These are phyloP conservation scores for Tinamus major DNA, from an alignment of 2,797 vertebrate genomes.

Conservation along the genomic window DNA sequence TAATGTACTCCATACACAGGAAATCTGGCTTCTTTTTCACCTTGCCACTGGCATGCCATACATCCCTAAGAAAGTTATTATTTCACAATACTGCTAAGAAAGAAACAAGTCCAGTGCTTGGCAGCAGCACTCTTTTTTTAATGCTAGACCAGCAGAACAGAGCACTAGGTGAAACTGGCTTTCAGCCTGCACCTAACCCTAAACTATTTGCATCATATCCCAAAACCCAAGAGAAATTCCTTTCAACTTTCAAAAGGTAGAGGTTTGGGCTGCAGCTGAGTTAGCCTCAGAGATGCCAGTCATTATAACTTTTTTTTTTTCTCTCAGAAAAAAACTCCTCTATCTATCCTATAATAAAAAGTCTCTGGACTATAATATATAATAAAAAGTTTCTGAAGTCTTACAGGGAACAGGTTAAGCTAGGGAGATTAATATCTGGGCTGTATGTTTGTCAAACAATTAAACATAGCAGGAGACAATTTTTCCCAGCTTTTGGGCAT, in stretches of 20 bases:
- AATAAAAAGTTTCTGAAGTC: slow-evolving; percentile 14
- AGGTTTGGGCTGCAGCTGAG: not conserved
- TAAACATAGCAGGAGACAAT: not conserved
- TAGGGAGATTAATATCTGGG: slow-evolving; percentile 39
- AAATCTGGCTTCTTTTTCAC: not conserved
- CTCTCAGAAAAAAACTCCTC: not conserved
- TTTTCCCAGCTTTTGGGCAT: not conserved
- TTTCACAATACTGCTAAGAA: not conserved
- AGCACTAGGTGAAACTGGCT: not conserved
- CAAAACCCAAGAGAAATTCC: not conserved
- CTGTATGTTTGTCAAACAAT: slow-evolving; percentile 2
- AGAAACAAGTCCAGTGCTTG: not conserved
- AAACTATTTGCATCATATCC: not conserved
- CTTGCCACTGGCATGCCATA: not conserved
- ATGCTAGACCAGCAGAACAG: not conserved
- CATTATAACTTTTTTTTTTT: not conserved
- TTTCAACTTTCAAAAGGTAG: not conserved
- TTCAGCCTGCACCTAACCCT: not conserved
- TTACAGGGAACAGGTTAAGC: not conserved
- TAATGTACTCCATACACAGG: not conserved
- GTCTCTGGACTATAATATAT: too few species aligned
- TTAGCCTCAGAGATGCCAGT: not conserved
- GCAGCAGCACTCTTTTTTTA: not conserved
- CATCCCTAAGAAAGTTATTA: not conserved
- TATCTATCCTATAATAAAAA: slow-evolving; percentile 17